Conservation (phyloP, 1,140 invertebrate genomes). For the Drosophila subobscura region DNA sequence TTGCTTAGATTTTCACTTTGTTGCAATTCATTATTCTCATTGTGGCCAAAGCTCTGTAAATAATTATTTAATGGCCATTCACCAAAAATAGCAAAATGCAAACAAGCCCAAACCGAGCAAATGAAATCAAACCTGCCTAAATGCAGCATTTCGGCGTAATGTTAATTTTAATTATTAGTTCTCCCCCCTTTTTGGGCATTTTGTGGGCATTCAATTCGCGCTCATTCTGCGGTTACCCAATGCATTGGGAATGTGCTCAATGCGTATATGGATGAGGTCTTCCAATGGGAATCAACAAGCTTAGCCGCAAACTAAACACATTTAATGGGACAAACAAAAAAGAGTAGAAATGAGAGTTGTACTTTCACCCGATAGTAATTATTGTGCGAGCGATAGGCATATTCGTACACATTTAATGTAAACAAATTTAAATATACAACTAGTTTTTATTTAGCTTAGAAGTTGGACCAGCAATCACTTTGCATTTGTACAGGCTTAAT, state of each 20-base stretch:
- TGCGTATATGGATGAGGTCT: neutral
- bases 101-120: slow-evolving; percentile 7
- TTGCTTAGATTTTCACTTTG: slow-evolving; percentile 53
- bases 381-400: too few relatives aligned
- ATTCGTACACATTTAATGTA: too few relatives aligned
- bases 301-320: slow-evolving; percentile 14
- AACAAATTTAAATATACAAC: too few relatives aligned
- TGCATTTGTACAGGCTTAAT: too few relatives aligned
- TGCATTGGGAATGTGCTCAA: slow-evolving; percentile 12
- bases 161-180: slow-evolving; percentile 48
- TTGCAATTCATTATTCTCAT: slow-evolving; percentile 43
- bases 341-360: too few relatives aligned
- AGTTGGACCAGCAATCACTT: too few relatives aligned
- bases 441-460: too few relatives aligned
- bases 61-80: slow-evolving; percentile 54
- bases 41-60: slow-evolving; percentile 41
- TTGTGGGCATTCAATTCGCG: slow-evolving; percentile 64
- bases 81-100: slow-evolving; percentile 20
- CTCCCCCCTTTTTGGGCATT: slow-evolving; percentile 39
- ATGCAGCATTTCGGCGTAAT: slow-evolving; percentile 43
- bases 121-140: slow-evolving; percentile 38
- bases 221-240: slow-evolving; percentile 58
- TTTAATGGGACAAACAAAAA: slow-evolving; percentile 3
- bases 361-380: too few relatives aligned
- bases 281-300: slow-evolving; percentile 20